Base-by-base conservation (phyloP, 2,797 vertebrate species). In the Gymnoscopelus braueri region DNA sequence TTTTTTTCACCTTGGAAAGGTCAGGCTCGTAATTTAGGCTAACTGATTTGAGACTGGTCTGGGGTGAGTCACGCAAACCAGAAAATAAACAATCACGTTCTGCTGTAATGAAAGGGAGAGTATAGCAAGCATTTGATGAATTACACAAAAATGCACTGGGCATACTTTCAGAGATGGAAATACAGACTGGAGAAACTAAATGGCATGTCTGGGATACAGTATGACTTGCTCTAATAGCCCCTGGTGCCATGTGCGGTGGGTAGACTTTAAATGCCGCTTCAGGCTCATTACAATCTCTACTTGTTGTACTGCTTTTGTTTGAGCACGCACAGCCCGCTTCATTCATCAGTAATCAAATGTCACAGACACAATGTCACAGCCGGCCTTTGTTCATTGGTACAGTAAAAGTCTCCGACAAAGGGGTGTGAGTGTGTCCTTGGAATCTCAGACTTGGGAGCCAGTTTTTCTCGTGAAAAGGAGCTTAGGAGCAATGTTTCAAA, bases 1-100 rank as follows among this genome's bases (percentile, higher is more conserved):
- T 66, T 35, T 59, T 51, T 69, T 74, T 61, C 67, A 6, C 60
- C 58, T 66, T 64, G 55, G 11, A 90, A 91, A 92, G 78, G 84
- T 85, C 87, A 90, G 60, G 57, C 69, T 84, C 63, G 65, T 77
- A 75, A 78, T 68, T 78, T 62, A 15, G 70, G 57, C 58, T 55
- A 24, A 74, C 53, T 66, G 54, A 85, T 64, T 52, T 73, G 63
- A 77, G 57, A 71, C 63, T 14, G 58, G 35, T 49, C 69, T 32
- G 10, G 66, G 3, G 67, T 90, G 92, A 93, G 88, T 94, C 92
- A 93, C 29, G 14, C 1, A 2, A 74, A 82, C 81, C 52, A 81
- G 82, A 88, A 44, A 44, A 44, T 8, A 44, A 44, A 44, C 39
- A 44, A 89, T 86, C 83, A 80, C 58, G 77, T 77, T 80, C 67